A percentile compares a stretch with the other conserved stretches of the same genome.
These are phyloP conservation scores for Acanthurus tractus DNA, from an alignment of 2,797 vertebrate genomes.

Conservation along the genomic window DNA sequence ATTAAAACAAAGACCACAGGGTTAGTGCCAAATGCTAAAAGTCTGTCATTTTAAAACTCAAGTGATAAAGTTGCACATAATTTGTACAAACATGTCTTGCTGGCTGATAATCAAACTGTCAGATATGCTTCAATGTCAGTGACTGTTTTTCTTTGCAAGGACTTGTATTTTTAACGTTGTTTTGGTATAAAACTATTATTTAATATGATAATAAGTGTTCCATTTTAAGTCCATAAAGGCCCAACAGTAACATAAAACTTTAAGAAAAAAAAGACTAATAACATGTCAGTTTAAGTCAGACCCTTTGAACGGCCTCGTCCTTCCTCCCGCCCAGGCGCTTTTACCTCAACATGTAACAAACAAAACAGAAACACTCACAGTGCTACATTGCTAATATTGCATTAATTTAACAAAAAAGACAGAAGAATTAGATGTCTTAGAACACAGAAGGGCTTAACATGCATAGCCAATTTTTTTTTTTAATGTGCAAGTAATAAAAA, in stretches of 20 bases:
- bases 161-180: background rate
- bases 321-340: constrained; percentile 23
- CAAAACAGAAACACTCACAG: constrained; percentile 30
- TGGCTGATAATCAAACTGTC: constrained; percentile 31
- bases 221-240: constrained; percentile 36
- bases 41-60: constrained; percentile 17
- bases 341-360: constrained; percentile 20
- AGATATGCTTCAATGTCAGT: constrained; percentile 22
- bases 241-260: constrained; percentile 30
- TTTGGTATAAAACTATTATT: constrained; percentile 40
- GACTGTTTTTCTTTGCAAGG: background rate
- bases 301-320: constrained; percentile 29
- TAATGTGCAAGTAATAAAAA: constrained; percentile 39
- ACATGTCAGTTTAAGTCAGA: constrained; percentile 26
- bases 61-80: constrained; percentile 19
- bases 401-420: constrained; percentile 38
- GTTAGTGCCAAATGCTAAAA: constrained; percentile 65
- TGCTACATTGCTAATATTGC: constrained; percentile 42
- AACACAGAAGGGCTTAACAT: constrained; percentile 40
- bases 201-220: constrained; percentile 42
- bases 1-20: constrained; percentile 64
- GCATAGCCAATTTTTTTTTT: constrained; percentile 27
- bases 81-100: constrained; percentile 12
- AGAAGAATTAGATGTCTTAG: constrained; percentile 27
- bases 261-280: background rate